phyloP scores from a whole-genome alignment of 1,140 invertebrate species.

The Anastrepha ludens region DNA sequence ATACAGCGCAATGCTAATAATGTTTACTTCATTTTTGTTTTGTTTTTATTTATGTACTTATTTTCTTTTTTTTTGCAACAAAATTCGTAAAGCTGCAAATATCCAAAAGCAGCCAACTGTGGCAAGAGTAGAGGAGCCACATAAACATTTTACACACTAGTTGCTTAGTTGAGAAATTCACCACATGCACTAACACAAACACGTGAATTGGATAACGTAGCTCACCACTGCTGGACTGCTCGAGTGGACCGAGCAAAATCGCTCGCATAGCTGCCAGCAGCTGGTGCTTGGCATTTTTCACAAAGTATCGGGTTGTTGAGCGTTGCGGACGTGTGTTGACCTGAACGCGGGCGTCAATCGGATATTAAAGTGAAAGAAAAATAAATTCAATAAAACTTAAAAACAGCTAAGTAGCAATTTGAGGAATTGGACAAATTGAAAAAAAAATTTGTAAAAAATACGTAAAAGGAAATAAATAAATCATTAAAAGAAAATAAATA shows the following conservation, averaged over 20 bases:
- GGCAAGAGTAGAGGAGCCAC: neutral
- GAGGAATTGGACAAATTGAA: neutral
- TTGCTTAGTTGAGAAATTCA: slow-evolving; percentile 45
- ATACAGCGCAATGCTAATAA: neutral
- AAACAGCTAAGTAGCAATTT: neutral
- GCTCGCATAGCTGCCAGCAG: neutral
- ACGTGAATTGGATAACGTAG: too few species aligned
- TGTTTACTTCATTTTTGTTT: slow-evolving; percentile 5
- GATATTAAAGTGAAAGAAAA: slow-evolving; percentile 40
- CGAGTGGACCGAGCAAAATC: neutral
- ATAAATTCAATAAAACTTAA: slow-evolving; percentile 9
- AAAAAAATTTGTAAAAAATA: neutral
- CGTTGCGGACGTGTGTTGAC: slow-evolving; percentile 55
- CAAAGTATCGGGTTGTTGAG: slow-evolving; percentile 58
- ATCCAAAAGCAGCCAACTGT: neutral
- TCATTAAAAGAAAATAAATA: neutral
- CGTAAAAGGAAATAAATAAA: neutral
- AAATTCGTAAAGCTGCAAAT: neutral
- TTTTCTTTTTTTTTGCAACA: neutral
- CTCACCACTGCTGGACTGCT: neutral
- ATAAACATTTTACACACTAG: slow-evolving; percentile 1
- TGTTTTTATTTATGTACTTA: neutral
- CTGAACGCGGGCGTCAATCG: slow-evolving; percentile 44
- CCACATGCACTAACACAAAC: slow-evolving; percentile 37
- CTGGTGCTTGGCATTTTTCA: slow-evolving; percentile 55